Percentiles rank a stretch among this genome's conserved stretches.
Evolutionary conservation across 2,888 invertebrate species (phyloP).

Genomic region (Achlya flavicornis): DNA sequence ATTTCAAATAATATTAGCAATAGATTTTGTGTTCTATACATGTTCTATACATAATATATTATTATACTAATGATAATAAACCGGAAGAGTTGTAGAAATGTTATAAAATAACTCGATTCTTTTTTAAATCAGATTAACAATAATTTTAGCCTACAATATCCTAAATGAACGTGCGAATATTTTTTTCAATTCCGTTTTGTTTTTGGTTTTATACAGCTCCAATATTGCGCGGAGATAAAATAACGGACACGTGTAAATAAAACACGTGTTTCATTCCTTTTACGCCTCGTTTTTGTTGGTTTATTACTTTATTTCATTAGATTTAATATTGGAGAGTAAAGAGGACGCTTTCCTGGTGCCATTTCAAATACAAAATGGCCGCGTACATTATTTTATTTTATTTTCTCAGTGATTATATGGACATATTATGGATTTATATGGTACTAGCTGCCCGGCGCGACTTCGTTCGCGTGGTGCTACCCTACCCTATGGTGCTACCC

Average conservation of each 20-base stretch:
- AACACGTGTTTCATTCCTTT: conserved; percentile 6
- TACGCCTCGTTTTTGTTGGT: not conserved
- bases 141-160: not conserved
- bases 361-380: not conserved
- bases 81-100: too few relatives aligned
- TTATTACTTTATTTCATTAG: conserved; percentile 6
- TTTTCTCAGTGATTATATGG: too few relatives aligned
- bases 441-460: too few relatives aligned
- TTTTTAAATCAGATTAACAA: too few relatives aligned
- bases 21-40: too few relatives aligned
- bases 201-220: not conserved
- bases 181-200: not conserved
- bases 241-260: not conserved
- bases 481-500: too few relatives aligned
- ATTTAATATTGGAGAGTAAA: not conserved
- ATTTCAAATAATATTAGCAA: too few relatives aligned
- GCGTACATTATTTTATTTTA: not conserved
- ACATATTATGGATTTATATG: too few relatives aligned
- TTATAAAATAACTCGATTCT: too few relatives aligned
- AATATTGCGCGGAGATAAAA: not conserved
- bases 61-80: too few relatives aligned
- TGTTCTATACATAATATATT: too few relatives aligned
- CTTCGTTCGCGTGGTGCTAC: too few relatives aligned
- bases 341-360: not conserved
- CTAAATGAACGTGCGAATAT: not conserved